Evolutionary conservation across 2,113 vertebrate species (phyloP).

Genomic region (Elephantulus edwardii): DNA sequence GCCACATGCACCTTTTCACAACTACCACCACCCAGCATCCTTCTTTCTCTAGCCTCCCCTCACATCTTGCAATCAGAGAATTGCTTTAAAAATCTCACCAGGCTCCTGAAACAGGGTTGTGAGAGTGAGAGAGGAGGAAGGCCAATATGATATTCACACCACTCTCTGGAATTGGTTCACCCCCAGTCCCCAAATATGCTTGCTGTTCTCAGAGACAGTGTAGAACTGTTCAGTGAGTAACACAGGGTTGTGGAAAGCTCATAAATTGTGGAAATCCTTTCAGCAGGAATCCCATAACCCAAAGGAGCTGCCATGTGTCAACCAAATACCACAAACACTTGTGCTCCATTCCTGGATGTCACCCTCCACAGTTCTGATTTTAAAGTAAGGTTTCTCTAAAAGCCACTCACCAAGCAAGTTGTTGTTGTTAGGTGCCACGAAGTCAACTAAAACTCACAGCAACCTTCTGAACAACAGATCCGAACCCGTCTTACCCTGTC

Average conservation of each 20-base stretch:
- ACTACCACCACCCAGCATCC: background rate
- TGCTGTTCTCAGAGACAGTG: conserved; percentile 40
- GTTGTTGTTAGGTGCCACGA: too few relatives aligned
- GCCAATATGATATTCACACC: background rate
- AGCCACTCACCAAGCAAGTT: background rate
- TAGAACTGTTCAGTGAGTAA: conserved; percentile 33
- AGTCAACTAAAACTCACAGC: too few relatives aligned
- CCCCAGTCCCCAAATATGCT: background rate
- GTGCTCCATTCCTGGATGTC: background rate
- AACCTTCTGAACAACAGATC: too few relatives aligned
- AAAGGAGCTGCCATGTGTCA: background rate
- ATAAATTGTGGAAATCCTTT: background rate
- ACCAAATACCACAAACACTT: background rate
- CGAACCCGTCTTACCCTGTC: too few relatives aligned
- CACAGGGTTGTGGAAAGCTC: conserved; percentile 51
- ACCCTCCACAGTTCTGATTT: background rate
- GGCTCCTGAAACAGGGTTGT: background rate
- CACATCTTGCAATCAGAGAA: background rate
- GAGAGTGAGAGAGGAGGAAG: background rate
- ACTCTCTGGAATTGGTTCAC: conserved; percentile 39
- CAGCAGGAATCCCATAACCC: background rate
- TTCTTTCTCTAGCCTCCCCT: too few relatives aligned
- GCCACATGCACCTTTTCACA: background rate
- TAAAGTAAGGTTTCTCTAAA: background rate
- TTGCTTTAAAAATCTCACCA: background rate